These are phyloP conservation scores for Ranitomeya variabilis DNA, from an alignment of 2,113 vertebrate genomes.

Conservation along the genomic window DNA sequence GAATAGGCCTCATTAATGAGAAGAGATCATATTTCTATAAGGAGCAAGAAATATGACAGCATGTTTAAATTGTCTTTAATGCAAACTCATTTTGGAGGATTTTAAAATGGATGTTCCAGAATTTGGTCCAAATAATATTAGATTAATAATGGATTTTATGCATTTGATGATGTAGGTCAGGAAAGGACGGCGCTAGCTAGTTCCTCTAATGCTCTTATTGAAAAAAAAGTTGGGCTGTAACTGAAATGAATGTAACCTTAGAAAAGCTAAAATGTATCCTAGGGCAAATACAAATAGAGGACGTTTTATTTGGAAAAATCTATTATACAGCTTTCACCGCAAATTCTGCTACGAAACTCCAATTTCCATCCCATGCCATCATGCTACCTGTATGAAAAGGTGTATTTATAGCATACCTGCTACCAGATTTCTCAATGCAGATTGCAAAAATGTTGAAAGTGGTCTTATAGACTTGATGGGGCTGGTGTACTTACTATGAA, in stretches of 20 bases:
- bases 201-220: background rate
- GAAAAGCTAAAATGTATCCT: background rate
- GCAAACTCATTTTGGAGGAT: constrained; percentile 26
- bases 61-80: constrained; percentile 33
- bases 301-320: too few species aligned
- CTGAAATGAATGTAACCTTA: background rate
- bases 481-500: too few species aligned
- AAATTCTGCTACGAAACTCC: too few species aligned
- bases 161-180: constrained; percentile 1
- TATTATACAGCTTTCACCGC: too few species aligned
- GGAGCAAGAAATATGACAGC: background rate
- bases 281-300: too few species aligned
- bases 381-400: too few species aligned
- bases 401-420: too few species aligned
- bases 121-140: constrained; percentile 6
- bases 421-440: too few species aligned
- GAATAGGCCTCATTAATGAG: constrained; percentile 44
- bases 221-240: background rate
- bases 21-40: constrained; percentile 37
- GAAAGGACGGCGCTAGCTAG: background rate
- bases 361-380: too few species aligned
- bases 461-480: too few species aligned
- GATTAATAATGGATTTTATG: constrained; percentile 21
- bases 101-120: background rate
- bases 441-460: too few species aligned